Conservation (phyloP, 2,888 invertebrate genomes). For the Eupithecia dodoneata region DNA sequence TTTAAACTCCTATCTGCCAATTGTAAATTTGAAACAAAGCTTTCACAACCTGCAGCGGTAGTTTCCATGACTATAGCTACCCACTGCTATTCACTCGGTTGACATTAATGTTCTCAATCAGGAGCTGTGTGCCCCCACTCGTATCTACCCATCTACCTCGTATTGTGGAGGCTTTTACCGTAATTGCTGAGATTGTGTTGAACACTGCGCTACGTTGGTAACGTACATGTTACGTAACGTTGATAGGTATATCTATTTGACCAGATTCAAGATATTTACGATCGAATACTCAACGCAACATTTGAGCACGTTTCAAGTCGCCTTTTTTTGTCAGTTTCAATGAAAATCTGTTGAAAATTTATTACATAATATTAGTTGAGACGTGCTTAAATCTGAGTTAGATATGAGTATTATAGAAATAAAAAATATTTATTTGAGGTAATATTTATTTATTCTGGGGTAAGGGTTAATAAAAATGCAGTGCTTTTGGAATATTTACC, state of each 20-base stretch:
- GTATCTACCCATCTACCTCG: conserved; percentile 10
- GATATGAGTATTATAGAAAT: too few relatives aligned
- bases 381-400: too few relatives aligned
- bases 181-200: conserved; percentile 48
- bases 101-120: conserved; percentile 31
- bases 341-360: too few relatives aligned
- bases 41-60: not conserved
- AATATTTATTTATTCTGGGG: too few relatives aligned
- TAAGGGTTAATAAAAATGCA: not conserved
- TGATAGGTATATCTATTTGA: not conserved
- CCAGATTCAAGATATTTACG: not conserved
- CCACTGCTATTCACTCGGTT: not conserved
- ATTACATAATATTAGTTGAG: too few relatives aligned
- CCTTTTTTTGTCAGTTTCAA: too few relatives aligned
- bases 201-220: not conserved
- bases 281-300: too few relatives aligned
- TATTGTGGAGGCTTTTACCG: conserved; percentile 51
- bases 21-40: not conserved
- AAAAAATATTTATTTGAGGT: too few relatives aligned
- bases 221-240: not conserved
- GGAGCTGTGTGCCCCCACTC: conserved; percentile 33
- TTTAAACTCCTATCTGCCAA: too few relatives aligned
- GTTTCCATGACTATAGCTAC: not conserved
- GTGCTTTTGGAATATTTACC: not conserved
- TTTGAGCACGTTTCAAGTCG: too few relatives aligned